phyloP scores from a whole-genome alignment of 2,797 vertebrate genomes.

The Glyptemys insculpta region DNA sequence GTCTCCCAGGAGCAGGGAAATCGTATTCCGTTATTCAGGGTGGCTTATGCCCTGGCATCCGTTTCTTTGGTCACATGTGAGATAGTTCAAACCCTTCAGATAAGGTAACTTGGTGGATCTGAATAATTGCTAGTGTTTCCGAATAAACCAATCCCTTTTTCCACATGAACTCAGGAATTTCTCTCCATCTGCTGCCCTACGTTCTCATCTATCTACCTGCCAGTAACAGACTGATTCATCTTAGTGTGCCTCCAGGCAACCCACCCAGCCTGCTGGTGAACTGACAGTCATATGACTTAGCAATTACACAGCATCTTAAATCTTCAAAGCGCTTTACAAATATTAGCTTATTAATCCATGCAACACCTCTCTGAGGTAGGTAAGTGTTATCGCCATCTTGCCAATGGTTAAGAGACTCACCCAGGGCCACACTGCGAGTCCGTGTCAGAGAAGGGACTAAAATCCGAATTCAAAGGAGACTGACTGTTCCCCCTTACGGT shows the following conservation, averaged over 20 bases:
- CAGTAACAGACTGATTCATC: constrained; percentile 51
- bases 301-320: constrained; percentile 43
- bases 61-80: not conserved
- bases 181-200: constrained; percentile 13
- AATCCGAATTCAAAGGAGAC: not conserved
- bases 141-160: not conserved
- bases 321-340: constrained; percentile 63
- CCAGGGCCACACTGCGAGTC: fast-evolving
- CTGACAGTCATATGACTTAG: constrained; percentile 65
- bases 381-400: constrained; percentile 61
- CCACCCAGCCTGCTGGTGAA: constrained; percentile 60
- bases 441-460: not conserved
- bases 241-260: constrained; percentile 46
- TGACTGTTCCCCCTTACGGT: not conserved
- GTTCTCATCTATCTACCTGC: constrained; percentile 11
- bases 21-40: not conserved
- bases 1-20: not conserved
- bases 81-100: not conserved
- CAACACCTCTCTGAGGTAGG: constrained; percentile 57
- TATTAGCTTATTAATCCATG: constrained; percentile 66
- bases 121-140: not conserved
- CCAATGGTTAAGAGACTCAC: constrained; percentile 32
- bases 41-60: not conserved
- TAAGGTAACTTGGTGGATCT: not conserved
- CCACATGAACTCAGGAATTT: constrained; percentile 40